phyloP scores from a whole-genome alignment of 2,888 invertebrate species.

The Erebia epiphron region DNA sequence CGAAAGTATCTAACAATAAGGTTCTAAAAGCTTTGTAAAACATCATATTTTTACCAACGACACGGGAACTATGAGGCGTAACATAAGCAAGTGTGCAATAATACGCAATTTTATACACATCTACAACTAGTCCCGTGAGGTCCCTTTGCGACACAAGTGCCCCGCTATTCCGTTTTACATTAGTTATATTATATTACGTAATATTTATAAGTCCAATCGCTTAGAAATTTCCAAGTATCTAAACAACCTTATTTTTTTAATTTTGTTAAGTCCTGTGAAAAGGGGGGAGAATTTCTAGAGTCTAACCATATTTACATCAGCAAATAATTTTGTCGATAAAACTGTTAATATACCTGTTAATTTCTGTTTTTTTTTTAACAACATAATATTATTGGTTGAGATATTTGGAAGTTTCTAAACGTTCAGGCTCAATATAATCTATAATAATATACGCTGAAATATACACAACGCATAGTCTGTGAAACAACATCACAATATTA shows the following conservation, averaged over 20 bases:
- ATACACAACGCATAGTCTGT: constrained; percentile 61
- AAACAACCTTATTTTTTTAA: background rate
- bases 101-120: background rate
- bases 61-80: background rate
- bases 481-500: constrained; percentile 49
- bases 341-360: background rate
- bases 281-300: background rate
- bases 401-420: constrained; percentile 39
- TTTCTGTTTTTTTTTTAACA: too few relatives aligned
- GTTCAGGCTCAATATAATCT: constrained; percentile 58
- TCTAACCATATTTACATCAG: background rate
- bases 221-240: constrained; percentile 2
- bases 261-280: background rate
- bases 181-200: constrained; percentile 4
- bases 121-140: background rate
- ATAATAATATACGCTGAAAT: constrained; percentile 62
- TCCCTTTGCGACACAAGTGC: constrained; percentile 45
- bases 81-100: background rate
- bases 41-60: constrained; percentile 3
- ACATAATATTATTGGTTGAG: too few relatives aligned
- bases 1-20: too few relatives aligned
- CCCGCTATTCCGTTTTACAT: constrained; percentile 44
- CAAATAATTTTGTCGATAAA: background rate
- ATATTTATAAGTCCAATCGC: background rate
- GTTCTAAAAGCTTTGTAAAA: constrained; percentile 9